Evolutionary conservation across 2,113 vertebrate genomes (phyloP).

Genomic region (Odobenus rosmarus): DNA sequence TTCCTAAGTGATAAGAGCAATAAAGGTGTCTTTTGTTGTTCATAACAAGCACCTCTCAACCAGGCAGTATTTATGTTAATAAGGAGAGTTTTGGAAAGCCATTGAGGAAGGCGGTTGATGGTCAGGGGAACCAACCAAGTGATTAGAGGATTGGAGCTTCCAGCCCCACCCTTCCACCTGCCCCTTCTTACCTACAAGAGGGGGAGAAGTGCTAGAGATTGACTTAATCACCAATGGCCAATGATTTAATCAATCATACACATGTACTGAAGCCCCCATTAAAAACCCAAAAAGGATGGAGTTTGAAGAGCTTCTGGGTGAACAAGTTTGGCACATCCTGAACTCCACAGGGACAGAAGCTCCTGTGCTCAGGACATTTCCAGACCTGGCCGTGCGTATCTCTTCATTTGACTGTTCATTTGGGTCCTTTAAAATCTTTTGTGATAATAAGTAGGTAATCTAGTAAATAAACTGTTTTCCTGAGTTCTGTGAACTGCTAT

Average conservation of each 20-base stretch:
- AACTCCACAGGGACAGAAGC: not conserved
- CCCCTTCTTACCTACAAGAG: not conserved
- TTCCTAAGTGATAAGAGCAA: not conserved
- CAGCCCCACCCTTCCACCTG: not conserved
- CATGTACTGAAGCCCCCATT: not conserved
- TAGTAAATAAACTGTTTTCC: not conserved
- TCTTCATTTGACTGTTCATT: not conserved
- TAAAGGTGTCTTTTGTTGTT: not conserved
- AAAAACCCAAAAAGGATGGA: not conserved
- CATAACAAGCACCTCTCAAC: not conserved
- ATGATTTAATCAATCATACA: not conserved
- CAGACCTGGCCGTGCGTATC: not conserved
- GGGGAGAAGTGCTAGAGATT: not conserved
- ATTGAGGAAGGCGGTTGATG: not conserved
- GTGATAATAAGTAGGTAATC: not conserved
- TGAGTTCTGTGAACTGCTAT: not conserved
- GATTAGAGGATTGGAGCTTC: not conserved
- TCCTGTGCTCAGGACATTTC: not conserved
- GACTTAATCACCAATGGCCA: not conserved
- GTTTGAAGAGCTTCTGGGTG: not conserved
- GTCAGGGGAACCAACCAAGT: not conserved
- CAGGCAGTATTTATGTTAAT: not conserved
- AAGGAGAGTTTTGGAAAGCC: not conserved
- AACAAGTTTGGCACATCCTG: not conserved
- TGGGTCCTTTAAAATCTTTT: not conserved